A percentile compares a stretch with the other conserved stretches of the same genome.
phyloP scores from a whole-genome alignment of 2,888 invertebrate genomes.

The Crematogaster levior region DNA sequence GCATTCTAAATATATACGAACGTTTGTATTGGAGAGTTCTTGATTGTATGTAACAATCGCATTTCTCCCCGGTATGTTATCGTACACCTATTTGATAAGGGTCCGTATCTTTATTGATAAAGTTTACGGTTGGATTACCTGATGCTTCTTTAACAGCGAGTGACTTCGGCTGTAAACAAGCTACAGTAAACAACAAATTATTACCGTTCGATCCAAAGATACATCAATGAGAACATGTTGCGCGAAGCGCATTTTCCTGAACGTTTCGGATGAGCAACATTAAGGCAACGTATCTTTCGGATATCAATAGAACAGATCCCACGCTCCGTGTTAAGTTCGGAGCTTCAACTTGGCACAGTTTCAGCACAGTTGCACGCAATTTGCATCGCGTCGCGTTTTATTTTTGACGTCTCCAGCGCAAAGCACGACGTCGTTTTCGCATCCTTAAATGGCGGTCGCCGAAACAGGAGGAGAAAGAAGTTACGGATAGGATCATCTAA shows the following conservation, averaged over 20 bases:
- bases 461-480: not conserved
- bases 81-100: constrained; percentile 4
- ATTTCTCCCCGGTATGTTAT: not conserved
- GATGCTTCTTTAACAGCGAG: not conserved
- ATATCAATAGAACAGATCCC: constrained; percentile 49
- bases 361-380: constrained; percentile 40
- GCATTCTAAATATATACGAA: not conserved
- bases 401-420: constrained; percentile 39
- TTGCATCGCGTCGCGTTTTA: constrained; percentile 48
- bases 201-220: not conserved
- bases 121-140: not conserved
- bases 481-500: not conserved
- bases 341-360: constrained; percentile 29
- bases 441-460: constrained; percentile 28
- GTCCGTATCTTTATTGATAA: constrained; percentile 6
- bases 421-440: constrained; percentile 17
- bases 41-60: not conserved
- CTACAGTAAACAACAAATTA: not conserved
- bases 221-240: not conserved
- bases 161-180: not conserved
- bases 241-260: not conserved
- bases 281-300: constrained; percentile 9
- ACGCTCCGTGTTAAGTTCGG: not conserved
- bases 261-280: not conserved
- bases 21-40: not conserved